A percentile compares a stretch with the other conserved stretches of the same genome.
Evolutionary conservation across 2,888 invertebrate species (phyloP).

Genomic region (Iselma pallidipennis): DNA sequence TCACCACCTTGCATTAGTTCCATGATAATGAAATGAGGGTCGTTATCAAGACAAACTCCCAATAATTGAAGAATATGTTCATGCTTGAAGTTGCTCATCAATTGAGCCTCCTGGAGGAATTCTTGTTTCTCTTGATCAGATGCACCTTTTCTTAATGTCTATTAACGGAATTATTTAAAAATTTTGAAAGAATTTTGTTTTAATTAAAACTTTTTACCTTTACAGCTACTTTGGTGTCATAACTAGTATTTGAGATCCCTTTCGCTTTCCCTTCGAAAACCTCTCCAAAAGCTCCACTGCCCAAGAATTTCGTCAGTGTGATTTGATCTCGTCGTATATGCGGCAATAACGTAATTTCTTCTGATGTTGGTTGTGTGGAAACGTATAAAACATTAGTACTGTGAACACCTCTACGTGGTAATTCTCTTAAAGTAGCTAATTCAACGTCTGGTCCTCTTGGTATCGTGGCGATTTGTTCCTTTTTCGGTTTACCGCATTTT

Average conservation of each 20-base stretch:
- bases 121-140: constrained; percentile 88
- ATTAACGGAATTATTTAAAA: constrained; percentile 29
- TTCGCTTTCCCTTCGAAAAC: constrained; percentile 91
- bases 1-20: constrained; percentile 99
- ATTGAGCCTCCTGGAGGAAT: constrained; percentile 93
- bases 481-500: constrained; percentile 68
- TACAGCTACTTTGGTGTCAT: constrained; percentile 83
- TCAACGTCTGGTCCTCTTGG: constrained; percentile 72
- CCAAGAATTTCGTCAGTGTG: constrained; percentile 84
- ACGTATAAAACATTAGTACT: constrained; percentile 85
- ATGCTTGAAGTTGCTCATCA: constrained; percentile 98
- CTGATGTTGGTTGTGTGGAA: constrained; percentile 57
- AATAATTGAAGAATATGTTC: constrained; percentile 91
- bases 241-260: constrained; percentile 62
- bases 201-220: constrained; percentile 65
- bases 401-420: constrained; percentile 75
- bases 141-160: constrained; percentile 91
- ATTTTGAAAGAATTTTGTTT: constrained; percentile 2
- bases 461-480: constrained; percentile 55
- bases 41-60: constrained; percentile 93
- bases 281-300: constrained; percentile 96
- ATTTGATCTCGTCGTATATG: constrained; percentile 87
- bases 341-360: constrained; percentile 74
- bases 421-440: constrained; percentile 81
- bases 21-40: constrained; percentile 91